phyloP scores from a whole-genome alignment of 2,797 vertebrate genomes.

The Rhincodon typus region DNA sequence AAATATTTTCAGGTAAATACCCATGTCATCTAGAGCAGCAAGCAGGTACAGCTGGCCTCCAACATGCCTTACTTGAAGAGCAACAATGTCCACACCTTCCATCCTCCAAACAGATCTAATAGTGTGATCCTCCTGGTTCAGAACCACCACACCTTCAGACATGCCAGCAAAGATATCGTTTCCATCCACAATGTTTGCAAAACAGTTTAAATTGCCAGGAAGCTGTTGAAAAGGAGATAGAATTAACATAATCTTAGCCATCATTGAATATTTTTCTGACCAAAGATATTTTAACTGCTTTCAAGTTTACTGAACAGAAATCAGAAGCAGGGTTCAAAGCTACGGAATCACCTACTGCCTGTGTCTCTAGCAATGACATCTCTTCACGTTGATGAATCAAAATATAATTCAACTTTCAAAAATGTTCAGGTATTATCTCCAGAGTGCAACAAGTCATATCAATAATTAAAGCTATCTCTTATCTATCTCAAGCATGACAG shows the following conservation, averaged over 20 bases:
- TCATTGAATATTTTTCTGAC: slow-evolving; percentile 11
- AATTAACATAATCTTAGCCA: slow-evolving; percentile 31
- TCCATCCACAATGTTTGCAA: slow-evolving; percentile 60
- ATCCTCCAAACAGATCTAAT: slow-evolving; percentile 58
- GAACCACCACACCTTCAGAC: slow-evolving; percentile 62
- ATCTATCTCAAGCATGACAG: not conserved
- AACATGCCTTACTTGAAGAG: slow-evolving; percentile 55
- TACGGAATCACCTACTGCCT: not conserved
- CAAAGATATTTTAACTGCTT: slow-evolving; percentile 41
- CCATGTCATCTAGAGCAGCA: slow-evolving; percentile 75
- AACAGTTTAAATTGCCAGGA: slow-evolving; percentile 59
- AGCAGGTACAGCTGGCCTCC: slow-evolving; percentile 55
- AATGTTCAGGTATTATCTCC: not conserved
- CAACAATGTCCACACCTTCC: slow-evolving; percentile 60
- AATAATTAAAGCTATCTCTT: not conserved
- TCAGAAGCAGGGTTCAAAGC: slow-evolving; percentile 39
- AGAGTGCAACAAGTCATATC: not conserved
- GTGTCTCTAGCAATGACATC: not conserved
- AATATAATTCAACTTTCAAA: too few relatives aligned
- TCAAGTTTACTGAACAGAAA: slow-evolving; percentile 45
- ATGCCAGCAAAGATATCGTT: slow-evolving; percentile 66
- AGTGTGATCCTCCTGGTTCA: slow-evolving; percentile 48
- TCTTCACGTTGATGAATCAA: not conserved
- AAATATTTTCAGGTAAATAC: slow-evolving; percentile 48
- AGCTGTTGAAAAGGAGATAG: slow-evolving; percentile 53